Conservation (phyloP, 2,888 invertebrate species). For the Drosophila kambysellisi region DNA sequence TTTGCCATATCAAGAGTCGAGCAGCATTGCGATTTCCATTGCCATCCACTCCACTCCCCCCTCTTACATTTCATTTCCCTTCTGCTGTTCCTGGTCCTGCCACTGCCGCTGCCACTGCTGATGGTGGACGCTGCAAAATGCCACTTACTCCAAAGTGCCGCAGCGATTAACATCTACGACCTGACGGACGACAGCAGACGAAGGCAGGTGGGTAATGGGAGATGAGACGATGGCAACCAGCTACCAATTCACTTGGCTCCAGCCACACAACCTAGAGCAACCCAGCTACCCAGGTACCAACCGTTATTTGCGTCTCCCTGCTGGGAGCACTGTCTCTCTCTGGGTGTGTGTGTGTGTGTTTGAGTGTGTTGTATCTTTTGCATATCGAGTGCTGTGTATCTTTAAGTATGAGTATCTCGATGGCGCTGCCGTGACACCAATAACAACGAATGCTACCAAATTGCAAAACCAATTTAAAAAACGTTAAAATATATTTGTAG, state of each 20-base stretch:
- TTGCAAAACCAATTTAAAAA: constrained; percentile 75
- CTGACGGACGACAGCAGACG: constrained; percentile 52
- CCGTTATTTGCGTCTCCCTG: constrained; percentile 65
- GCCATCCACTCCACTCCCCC: not conserved
- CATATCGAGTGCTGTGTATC: constrained; percentile 71
- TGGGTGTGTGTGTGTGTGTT: constrained; percentile 13
- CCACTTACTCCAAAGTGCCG: constrained; percentile 79
- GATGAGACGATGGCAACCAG: constrained; percentile 40
- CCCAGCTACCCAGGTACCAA: constrained; percentile 40
- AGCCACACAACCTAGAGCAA: constrained; percentile 30
- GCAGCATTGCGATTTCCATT: constrained; percentile 33
- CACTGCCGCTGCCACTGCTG: constrained; percentile 26
- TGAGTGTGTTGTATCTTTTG: constrained; percentile 63
- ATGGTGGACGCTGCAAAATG: constrained; percentile 72
- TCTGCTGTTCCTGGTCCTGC: not conserved
- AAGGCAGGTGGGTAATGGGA: constrained; percentile 15
- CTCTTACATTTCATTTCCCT: not conserved
- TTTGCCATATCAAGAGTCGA: constrained; percentile 55
- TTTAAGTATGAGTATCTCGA: constrained; percentile 74
- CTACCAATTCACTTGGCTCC: constrained; percentile 42
- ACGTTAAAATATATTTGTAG: constrained; percentile 52
- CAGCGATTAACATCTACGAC: constrained; percentile 81
- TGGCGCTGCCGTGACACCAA: constrained; percentile 50
- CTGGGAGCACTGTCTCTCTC: constrained; percentile 23
- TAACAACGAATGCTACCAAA: constrained; percentile 51